Base-by-base conservation (phyloP, 2,113 vertebrate species). In the Brevimyrus niger region DNA sequence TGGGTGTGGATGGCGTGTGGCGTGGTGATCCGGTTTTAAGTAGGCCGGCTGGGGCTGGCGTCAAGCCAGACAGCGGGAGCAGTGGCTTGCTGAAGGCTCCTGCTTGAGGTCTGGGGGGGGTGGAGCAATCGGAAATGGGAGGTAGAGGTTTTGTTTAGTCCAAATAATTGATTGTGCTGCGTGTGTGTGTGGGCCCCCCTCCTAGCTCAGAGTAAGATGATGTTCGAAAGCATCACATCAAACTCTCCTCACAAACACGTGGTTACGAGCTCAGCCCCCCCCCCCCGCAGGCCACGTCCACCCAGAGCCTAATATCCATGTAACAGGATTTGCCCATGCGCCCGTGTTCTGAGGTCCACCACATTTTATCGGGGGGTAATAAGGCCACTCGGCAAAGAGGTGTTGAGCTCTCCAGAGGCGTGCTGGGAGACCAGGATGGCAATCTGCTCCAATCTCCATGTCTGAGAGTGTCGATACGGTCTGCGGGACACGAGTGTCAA, bases 321-420 rank as follows among this genome's bases (percentile, higher is more conserved):
- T 94, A 95, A 94, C 94, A 93, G 93, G 94, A 94, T 94, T 94
- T 95, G 93, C 90, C 93, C 91, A 93, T 91, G 91, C 90, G 92
- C 91, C 92, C 88, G 27, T n/a, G 89, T 94, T 91, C 83, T 90
- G 86, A n/a, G 91, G 90, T 93, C 91, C 93, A 92, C 86, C 88
- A 73, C 90, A 89, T 53, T 91, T 93, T 47, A 83, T 76, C 19
- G 58, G 88, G 55, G 55, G 87, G 90, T 89, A 91, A 89, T 89
- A 91, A 88, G 88, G 90, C 91, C 84, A 80, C 58, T 65, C 58
- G 3, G 58, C 58, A 65, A 27, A n/a, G 58, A 65, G 58, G n/a
- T 65, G 23, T 65, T n/a, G 58, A 27, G 58, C 27, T 10, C 61
- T 65, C n/a, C 61, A 65, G 61, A n/a, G n/a, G n/a, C 9, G 31